Percentiles rank a stretch among this genome's conserved stretches.
phyloP scores from a whole-genome alignment of 2,113 vertebrate species.

The Myotis lucifugus region DNA sequence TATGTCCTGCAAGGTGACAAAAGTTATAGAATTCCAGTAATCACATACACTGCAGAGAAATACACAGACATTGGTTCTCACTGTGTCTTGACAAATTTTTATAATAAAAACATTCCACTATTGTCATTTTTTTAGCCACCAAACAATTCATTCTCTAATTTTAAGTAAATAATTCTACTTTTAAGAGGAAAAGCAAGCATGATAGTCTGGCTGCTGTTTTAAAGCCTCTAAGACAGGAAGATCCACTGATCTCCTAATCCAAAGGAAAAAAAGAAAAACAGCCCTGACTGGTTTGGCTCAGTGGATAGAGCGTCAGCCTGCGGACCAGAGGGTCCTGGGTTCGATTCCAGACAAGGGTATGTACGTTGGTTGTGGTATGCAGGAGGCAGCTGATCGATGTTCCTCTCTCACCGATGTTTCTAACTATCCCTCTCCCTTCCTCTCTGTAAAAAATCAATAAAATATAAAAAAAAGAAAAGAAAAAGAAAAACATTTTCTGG shows the following conservation, averaged over 20 bases:
- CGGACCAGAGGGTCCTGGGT: too few species aligned
- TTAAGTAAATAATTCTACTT: conserved; percentile 6
- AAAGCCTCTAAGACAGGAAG: neutral
- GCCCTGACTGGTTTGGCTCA: too few species aligned
- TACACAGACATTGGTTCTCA: neutral
- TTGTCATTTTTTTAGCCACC: neutral
- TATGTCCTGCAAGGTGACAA: neutral
- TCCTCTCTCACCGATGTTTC: too few species aligned
- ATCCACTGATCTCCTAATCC: neutral
- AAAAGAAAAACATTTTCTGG: neutral
- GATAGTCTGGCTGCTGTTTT: neutral
- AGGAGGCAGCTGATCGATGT: too few species aligned
- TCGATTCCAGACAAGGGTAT: too few species aligned
- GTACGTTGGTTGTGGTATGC: too few species aligned
- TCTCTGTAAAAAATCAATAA: too few species aligned
- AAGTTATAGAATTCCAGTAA: neutral
- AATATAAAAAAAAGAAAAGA: too few species aligned
- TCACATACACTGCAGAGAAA: neutral
- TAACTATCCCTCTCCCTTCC: too few species aligned
- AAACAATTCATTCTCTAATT: conserved; percentile 2
- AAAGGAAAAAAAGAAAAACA: neutral
- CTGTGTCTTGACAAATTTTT: neutral
- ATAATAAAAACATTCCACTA: neutral
- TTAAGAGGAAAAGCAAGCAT: neutral
- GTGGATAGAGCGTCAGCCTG: too few species aligned